phyloP scores from a whole-genome alignment of 2,797 vertebrate genomes.

The Sternarchorhynchus goeldii region DNA sequence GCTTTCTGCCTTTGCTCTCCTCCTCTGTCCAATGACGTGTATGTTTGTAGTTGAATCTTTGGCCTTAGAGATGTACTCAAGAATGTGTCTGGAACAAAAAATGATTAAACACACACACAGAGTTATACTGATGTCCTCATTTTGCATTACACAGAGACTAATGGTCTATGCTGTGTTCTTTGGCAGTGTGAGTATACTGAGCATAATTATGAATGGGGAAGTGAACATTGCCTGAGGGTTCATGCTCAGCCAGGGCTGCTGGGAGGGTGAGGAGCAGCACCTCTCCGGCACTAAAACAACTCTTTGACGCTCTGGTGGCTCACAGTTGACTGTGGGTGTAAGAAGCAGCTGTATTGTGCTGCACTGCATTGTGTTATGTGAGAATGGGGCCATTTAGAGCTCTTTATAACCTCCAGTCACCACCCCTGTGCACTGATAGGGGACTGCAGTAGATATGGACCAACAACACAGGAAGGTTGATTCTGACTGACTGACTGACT shows the following conservation, averaged over 20 bases:
- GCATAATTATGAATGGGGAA: constrained; percentile 56
- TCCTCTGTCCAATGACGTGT: background rate
- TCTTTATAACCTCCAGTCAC: constrained; percentile 13
- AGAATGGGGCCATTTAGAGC: constrained; percentile 39
- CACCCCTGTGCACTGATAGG: constrained; percentile 18
- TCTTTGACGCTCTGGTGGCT: constrained; percentile 66
- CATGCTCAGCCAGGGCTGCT: constrained; percentile 53
- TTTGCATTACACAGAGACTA: constrained; percentile 9
- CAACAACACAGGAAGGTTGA: constrained; percentile 31
- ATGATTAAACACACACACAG: constrained; percentile 22
- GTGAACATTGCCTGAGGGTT: constrained; percentile 57
- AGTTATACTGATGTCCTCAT: background rate
- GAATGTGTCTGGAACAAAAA: too few species aligned
- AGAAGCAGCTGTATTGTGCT: constrained; percentile 47
- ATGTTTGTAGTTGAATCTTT: constrained; percentile 1
- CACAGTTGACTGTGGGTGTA: constrained; percentile 57
- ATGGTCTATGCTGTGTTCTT: constrained; percentile 16
- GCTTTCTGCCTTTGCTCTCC: background rate
- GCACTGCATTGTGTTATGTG: constrained; percentile 26
- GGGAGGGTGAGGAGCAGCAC: constrained; percentile 28
- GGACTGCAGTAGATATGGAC: constrained; percentile 25
- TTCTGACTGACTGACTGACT: constrained; percentile 39
- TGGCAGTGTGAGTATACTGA: constrained; percentile 25
- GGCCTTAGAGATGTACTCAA: background rate
- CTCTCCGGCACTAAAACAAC: constrained; percentile 46